Evolutionary conservation across 2,797 vertebrate species (phyloP), one percentile per base, ranked within the genome.

Genomic region (Pseudopleuronectes americanus): DNA sequence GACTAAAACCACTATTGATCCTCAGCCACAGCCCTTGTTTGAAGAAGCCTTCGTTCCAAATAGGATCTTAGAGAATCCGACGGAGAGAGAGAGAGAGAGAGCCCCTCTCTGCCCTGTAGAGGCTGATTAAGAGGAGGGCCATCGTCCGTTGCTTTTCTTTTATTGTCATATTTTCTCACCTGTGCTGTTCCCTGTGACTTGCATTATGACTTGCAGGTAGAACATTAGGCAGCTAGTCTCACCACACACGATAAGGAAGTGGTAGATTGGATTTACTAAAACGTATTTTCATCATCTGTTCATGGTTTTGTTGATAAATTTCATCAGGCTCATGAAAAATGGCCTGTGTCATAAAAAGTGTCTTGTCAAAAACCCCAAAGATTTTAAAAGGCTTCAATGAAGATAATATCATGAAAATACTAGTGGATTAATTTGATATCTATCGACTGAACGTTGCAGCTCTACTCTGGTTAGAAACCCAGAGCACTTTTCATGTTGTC

Each of bases 121-220:
- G 58, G 64, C 56, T 57, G 13, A 68, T 43, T 7, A 51, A 54
- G 23, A 36, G 17, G 23, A 59, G 55, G 31, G 49, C 24, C 45
- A 38, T 10, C 0, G 0, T 9, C 71, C 1, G 26, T 54, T 21
- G 7, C 0, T 47, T 6, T 68, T 33, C 22, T 52, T 9, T 51
- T 63, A 54, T 55, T 17, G 0, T 12, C 33, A 21, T 36, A 14
- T 33, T 51, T 38, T 17, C 47, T 72, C 61, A 57, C 36, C 43
- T 73, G 60, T 12, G 48, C 57, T 74, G 24, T 71, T 87, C 75
- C 83, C 77, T 71, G 23, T 84, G 81, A 89, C 74, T 90, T 86
- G 86, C 92, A 87, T 91, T 92, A 90, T 68, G 68, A 84, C 84
- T 81, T 77, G 78, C 85, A 87, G 90, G 81, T 86, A 82, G 84